Evolutionary conservation across 2,113 vertebrate species (phyloP).

Genomic region (Phylloscopus whistleri): DNA sequence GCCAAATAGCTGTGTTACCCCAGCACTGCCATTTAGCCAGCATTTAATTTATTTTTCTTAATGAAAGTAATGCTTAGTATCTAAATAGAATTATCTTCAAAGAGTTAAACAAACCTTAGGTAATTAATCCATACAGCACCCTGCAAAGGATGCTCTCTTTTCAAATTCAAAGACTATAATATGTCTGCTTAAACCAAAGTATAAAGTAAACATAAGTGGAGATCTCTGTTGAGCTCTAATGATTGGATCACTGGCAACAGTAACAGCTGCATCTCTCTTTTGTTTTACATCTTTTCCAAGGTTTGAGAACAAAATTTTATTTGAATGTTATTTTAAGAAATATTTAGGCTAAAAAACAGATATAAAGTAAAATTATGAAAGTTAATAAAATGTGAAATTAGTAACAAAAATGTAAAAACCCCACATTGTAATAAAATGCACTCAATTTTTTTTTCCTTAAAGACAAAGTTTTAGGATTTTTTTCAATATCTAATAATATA

Average conservation of each 20-base stretch:
- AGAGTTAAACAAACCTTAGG: not conserved
- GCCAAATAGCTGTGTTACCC: not conserved
- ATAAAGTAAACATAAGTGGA: not conserved
- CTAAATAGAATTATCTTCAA: not conserved
- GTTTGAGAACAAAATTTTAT: not conserved
- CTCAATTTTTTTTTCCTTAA: not conserved
- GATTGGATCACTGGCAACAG: not conserved
- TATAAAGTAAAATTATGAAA: not conserved
- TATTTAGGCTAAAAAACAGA: not conserved
- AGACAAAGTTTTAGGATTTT: not conserved
- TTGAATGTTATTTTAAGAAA: not conserved
- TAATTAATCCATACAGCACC: not conserved
- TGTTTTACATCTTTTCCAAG: not conserved
- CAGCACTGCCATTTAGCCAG: not conserved
- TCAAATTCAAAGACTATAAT: not conserved
- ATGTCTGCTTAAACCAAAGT: not conserved
- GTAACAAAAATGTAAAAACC: not conserved
- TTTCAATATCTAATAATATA: not conserved
- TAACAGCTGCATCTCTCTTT: not conserved
- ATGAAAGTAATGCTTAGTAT: not conserved
- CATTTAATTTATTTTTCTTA: not conserved
- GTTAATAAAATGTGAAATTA: not conserved
- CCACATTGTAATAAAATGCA: not conserved
- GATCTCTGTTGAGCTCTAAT: not conserved
- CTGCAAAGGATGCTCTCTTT: not conserved